Evolutionary conservation across 2,797 vertebrate species (phyloP).

Genomic region (Phoeniculus purpureus): DNA sequence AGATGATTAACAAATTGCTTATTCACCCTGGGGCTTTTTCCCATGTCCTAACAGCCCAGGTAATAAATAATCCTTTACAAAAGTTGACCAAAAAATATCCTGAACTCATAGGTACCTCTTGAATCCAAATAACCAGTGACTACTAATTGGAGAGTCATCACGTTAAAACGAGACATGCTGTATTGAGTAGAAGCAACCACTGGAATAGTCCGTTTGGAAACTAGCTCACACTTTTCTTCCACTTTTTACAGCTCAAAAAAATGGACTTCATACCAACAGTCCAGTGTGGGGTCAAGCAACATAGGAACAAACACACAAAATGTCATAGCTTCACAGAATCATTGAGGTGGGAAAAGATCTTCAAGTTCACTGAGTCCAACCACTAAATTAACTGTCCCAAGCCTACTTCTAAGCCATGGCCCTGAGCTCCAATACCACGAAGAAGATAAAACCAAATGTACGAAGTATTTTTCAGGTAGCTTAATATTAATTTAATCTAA

Average conservation of each 20-base stretch:
- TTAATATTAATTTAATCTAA: not conserved
- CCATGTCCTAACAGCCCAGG: not conserved
- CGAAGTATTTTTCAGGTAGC: not conserved
- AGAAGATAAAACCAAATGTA: not conserved
- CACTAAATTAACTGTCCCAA: no score
- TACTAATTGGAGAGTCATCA: not conserved
- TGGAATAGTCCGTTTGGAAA: not conserved
- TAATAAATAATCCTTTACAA: slow-evolving; percentile 21
- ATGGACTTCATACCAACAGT: not conserved
- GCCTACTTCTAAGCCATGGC: no score
- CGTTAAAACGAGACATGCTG: not conserved
- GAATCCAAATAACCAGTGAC: not conserved
- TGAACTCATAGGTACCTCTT: not conserved
- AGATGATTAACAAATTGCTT: slow-evolving; percentile 38
- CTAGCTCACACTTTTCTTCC: not conserved
- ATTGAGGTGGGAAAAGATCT: no score
- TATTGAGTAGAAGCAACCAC: not conserved
- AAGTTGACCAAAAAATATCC: not conserved
- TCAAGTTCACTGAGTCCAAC: no score
- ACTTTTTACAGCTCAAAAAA: not conserved
- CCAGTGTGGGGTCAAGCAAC: not conserved
- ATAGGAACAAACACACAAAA: not conserved
- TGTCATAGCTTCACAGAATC: not conserved
- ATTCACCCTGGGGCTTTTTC: not conserved
- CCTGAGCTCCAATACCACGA: not conserved